Percentiles rank a stretch among this genome's conserved stretches.
These are phyloP conservation scores for Helicoverpa armigera DNA, from an alignment of 1,140 invertebrate genomes.

Conservation along the genomic window DNA sequence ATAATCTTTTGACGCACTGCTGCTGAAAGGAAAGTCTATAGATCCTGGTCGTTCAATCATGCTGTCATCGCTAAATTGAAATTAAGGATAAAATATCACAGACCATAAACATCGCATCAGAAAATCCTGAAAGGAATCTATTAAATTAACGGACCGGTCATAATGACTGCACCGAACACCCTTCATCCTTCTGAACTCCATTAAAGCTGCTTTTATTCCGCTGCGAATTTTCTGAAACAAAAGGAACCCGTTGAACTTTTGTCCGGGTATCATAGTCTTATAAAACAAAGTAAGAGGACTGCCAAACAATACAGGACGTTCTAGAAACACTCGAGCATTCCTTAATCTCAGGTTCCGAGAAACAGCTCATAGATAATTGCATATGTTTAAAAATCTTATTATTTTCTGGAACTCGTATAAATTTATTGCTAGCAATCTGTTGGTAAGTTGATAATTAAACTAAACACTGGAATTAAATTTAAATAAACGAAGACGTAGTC, in stretches of 20 bases:
- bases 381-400: neutral
- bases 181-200: neutral
- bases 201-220: constrained; percentile 29
- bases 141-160: neutral
- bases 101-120: neutral
- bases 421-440: neutral
- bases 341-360: neutral
- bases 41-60: neutral
- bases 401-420: neutral
- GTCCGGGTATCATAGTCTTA: constrained; percentile 2
- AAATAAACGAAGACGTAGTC: neutral
- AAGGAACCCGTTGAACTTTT: constrained; percentile 16
- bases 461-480: neutral
- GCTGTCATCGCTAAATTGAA: neutral
- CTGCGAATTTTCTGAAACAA: constrained; percentile 13
- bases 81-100: neutral
- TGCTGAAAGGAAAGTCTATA: neutral
- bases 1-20: neutral
- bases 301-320: neutral
- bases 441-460: constrained; percentile 1
- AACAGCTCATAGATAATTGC: neutral
- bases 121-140: neutral
- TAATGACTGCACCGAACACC: constrained; percentile 8
- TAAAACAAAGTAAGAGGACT: constrained; percentile 17
- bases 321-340: neutral